phyloP scores from a whole-genome alignment of 2,797 vertebrate species.

The Scomberomorus guttatus region DNA sequence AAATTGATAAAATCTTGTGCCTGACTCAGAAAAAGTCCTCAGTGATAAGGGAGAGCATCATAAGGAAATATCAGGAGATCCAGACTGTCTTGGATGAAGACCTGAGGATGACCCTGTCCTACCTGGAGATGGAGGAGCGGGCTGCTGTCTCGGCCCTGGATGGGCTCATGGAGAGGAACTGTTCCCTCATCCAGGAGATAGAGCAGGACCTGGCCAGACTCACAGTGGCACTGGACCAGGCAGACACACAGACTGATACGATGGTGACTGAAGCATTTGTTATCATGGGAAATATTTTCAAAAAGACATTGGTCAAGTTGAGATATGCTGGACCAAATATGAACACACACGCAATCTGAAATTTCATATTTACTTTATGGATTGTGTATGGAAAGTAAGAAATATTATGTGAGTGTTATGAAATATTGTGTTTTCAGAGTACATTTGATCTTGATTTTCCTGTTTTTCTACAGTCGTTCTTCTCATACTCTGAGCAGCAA shows the following conservation, averaged over 20 bases:
- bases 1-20: slow-evolving; percentile 45
- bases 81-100: slow-evolving; percentile 83
- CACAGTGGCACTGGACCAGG: slow-evolving; percentile 57
- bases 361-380: background rate
- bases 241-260: slow-evolving; percentile 44
- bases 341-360: background rate
- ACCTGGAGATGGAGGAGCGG: slow-evolving; percentile 84
- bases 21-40: slow-evolving; percentile 79
- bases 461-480: slow-evolving; percentile 55
- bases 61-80: slow-evolving; percentile 84
- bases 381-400: background rate
- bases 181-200: slow-evolving; percentile 82
- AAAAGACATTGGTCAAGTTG: background rate
- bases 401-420: background rate
- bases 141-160: slow-evolving; percentile 80
- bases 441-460: background rate
- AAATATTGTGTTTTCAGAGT: background rate
- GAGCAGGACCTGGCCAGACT: slow-evolving; percentile 82
- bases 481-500: slow-evolving; percentile 54
- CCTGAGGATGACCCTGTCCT: slow-evolving; percentile 80
- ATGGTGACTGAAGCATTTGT: slow-evolving; percentile 54
- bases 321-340: background rate
- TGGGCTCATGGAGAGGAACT: slow-evolving; percentile 82
- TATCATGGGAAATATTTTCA: background rate
- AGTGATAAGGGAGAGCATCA: slow-evolving; percentile 78